Percentiles rank a stretch among this genome's conserved stretches.
phyloP scores from a whole-genome alignment of 2,888 invertebrate species.

The Hirtodrosophila cameraria region DNA sequence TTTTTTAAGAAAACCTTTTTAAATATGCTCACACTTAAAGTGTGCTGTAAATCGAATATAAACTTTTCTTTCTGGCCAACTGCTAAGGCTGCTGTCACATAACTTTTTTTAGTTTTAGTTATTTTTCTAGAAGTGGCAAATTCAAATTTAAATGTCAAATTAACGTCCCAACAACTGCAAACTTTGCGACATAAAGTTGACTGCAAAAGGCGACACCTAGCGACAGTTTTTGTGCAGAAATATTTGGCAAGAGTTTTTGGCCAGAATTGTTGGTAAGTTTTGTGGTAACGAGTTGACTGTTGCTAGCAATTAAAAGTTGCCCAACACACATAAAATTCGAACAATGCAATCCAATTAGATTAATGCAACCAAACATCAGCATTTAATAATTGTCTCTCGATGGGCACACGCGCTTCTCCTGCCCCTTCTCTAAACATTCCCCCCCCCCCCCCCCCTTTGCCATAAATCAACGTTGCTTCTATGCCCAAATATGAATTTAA shows the following conservation, averaged over 20 bases:
- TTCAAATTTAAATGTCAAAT: constrained; percentile 66
- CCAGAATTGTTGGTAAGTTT: neutral
- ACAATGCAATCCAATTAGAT: constrained; percentile 67
- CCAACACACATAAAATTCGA: neutral
- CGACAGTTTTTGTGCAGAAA: constrained; percentile 25
- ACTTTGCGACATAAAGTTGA: constrained; percentile 41
- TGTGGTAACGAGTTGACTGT: neutral
- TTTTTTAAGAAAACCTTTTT: neutral
- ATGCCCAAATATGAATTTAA: constrained; percentile 80
- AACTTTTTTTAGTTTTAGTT: constrained; percentile 33
- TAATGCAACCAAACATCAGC: constrained; percentile 62
- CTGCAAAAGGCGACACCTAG: constrained; percentile 35
- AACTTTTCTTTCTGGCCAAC: constrained; percentile 43
- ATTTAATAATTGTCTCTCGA: constrained; percentile 60
- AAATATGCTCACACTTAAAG: constrained; percentile 22
- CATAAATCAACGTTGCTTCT: constrained; percentile 64
- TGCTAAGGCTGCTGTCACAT: constrained; percentile 41
- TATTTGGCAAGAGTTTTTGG: constrained; percentile 4
- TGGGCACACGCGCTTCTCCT: constrained; percentile 24
- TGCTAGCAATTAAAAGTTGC: constrained; percentile 22
- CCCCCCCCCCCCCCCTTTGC: neutral
- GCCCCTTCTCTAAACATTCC: too few species aligned
- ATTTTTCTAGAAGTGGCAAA: constrained; percentile 23
- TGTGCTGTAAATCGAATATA: constrained; percentile 14
- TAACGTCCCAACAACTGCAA: constrained; percentile 56